These are phyloP conservation scores for Ptiloglossa arizonensis DNA, from an alignment of 1,140 invertebrate species.

Conservation along the genomic window DNA sequence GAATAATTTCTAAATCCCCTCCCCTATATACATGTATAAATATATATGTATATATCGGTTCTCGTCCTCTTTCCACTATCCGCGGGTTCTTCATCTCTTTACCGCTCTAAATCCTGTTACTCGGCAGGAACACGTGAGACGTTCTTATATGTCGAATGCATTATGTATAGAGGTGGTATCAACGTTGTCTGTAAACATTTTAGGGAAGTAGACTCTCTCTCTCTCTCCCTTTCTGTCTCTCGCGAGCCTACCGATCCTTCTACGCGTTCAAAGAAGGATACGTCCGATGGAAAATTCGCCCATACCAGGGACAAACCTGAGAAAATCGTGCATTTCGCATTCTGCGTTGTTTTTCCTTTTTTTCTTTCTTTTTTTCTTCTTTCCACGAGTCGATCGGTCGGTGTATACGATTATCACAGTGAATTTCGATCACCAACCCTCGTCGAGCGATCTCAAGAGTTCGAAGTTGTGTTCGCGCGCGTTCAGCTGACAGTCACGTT, in stretches of 20 bases:
- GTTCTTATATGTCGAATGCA: slow-evolving; percentile 38
- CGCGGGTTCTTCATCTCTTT: slow-evolving; percentile 25
- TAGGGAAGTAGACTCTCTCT: background rate
- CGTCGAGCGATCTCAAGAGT: no score
- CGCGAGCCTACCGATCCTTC: background rate
- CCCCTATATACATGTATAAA: no score
- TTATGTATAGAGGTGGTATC: slow-evolving; percentile 11
- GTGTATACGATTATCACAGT: no score
- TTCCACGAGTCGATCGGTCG: no score
- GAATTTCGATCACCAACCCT: no score
- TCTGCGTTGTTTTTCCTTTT: no score
- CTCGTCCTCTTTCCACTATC: slow-evolving; percentile 37
- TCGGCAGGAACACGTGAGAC: slow-evolving; percentile 33
- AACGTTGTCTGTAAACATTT: slow-evolving; percentile 16
- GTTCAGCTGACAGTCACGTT: no score
- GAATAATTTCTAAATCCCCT: slow-evolving; percentile 49
- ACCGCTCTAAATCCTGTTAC: slow-evolving; percentile 44
- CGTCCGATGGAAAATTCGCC: background rate
- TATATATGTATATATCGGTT: slow-evolving; percentile 44
- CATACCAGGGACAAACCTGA: background rate
- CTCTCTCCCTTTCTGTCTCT: background rate
- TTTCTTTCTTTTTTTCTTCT: no score
- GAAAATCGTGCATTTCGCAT: background rate
- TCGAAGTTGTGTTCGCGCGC: no score
- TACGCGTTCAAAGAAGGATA: background rate